These are phyloP conservation scores for Epinotia nisella DNA, from an alignment of 2,888 invertebrate genomes.

Conservation along the genomic window DNA sequence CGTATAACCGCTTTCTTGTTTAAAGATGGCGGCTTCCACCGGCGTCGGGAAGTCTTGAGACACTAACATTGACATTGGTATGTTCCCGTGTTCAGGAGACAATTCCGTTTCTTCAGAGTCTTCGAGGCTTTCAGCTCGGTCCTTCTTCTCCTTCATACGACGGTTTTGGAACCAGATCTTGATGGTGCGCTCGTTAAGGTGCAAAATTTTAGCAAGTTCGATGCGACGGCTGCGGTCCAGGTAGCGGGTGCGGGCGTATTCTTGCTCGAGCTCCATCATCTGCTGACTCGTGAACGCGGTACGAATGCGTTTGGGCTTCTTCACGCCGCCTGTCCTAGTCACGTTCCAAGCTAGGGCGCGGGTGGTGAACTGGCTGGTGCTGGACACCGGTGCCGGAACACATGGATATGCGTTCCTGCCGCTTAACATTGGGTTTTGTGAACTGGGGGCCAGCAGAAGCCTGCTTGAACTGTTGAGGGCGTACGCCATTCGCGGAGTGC, in stretches of 20 bases:
- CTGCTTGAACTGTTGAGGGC: slow-evolving; percentile 13
- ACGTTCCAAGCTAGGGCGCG: slow-evolving; percentile 45
- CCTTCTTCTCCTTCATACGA: slow-evolving; percentile 87
- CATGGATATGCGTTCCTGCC: slow-evolving; percentile 21
- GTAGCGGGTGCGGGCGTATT: slow-evolving; percentile 88
- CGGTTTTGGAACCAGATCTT: slow-evolving; percentile 94
- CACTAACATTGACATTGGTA: slow-evolving; percentile 50
- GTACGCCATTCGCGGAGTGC: slow-evolving; percentile 5
- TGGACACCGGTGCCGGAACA: slow-evolving; percentile 16
- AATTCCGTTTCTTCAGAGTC: slow-evolving; percentile 64
- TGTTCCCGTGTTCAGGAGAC: slow-evolving; percentile 53
- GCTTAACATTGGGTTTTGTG: slow-evolving; percentile 11
- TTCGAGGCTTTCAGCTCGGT: slow-evolving; percentile 64
- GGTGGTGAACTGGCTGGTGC: slow-evolving; percentile 24
- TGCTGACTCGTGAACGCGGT: slow-evolving; percentile 92
- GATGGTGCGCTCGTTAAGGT: slow-evolving; percentile 77
- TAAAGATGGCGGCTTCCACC: slow-evolving; percentile 50
- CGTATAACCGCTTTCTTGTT: slow-evolving; percentile 53
- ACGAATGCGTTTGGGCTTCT: slow-evolving; percentile 85
- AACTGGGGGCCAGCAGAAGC: slow-evolving; percentile 12
- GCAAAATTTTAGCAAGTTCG: slow-evolving; percentile 76
- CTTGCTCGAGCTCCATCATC: slow-evolving; percentile 89
- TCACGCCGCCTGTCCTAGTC: slow-evolving; percentile 15
- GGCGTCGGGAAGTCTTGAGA: slow-evolving; percentile 54
- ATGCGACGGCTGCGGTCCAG: slow-evolving; percentile 89